Base-by-base conservation (phyloP, 2,888 invertebrate species). In the Macropis europaea region DNA sequence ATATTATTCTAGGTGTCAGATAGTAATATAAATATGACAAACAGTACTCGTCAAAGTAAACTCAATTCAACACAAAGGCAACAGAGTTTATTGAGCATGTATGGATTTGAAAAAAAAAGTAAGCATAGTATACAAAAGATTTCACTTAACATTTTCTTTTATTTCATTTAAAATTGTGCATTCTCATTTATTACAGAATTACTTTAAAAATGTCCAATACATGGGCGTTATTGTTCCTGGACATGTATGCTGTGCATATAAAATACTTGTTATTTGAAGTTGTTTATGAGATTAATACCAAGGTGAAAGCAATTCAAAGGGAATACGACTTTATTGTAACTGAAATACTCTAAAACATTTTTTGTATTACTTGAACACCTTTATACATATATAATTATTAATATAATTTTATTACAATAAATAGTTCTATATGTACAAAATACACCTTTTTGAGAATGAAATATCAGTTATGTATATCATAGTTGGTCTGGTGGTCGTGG, bases 401-500 rank as follows among this genome's bases (percentile, higher is more conserved):
- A 2, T 34, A 15, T 5, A 26, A 11, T 43, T 48, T 34, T 30
- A 17, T 53, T n/a, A 56, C 17, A 26, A n/a, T n/a, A n/a, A n/a
- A n/a, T n/a, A n/a, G n/a, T n/a, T n/a, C n/a, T 5, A 17, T 32
- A 24, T 40, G 59, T 6, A 36, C 15, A 50, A 19, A 42, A 11
- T 24, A n/a, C n/a, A 32, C 13, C 11, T 13, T 19, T 32, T 28
- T 4, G 17, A 15, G 36, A 34, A 0, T 40, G 13, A 9, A 19
- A 7, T 34, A n/a, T 54, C 15, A 53, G 19, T 34, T 34, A 3
- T n/a, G 61, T 50, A 45, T 40, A 54, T 61, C 32, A 34, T 68
- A 84, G 84, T 75, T 93, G 92, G 85, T 97, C 97, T 97, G 97
- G 97, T 0, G 97, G 97, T 57, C 97, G 91, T 3, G 97, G 95